A percentile compares a stretch with the other conserved stretches of the same genome.
phyloP scores from a whole-genome alignment of 2,888 invertebrate genomes.

The Elaeidobius kamerunicus region DNA sequence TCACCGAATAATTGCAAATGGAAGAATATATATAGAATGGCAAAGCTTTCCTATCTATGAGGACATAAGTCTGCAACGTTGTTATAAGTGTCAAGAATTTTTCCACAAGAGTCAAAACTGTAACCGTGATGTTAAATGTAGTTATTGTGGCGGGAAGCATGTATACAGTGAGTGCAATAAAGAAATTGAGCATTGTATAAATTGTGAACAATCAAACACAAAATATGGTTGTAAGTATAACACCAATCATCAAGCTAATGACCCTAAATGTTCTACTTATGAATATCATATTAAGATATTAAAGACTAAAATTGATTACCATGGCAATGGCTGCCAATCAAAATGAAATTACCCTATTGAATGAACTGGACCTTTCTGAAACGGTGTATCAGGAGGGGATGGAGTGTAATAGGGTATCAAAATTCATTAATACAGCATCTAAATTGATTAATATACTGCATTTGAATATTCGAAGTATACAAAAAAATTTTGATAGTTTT shows the following conservation, averaged over 20 bases:
- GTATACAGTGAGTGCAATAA: constrained; percentile 6
- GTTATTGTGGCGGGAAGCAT: constrained; percentile 9
- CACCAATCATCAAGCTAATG: constrained; percentile 7
- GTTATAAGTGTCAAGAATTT: constrained; percentile 12
- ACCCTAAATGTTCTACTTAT: constrained; percentile 11
- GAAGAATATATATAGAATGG: background rate
- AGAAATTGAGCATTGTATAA: constrained; percentile 2
- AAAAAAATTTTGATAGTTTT: constrained; percentile 2
- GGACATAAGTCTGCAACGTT: constrained; percentile 2
- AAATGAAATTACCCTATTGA: constrained; percentile 3
- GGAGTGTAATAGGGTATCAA: constrained; percentile 7
- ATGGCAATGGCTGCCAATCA: constrained; percentile 1
- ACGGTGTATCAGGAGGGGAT: too few relatives aligned
- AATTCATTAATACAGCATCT: constrained; percentile 1
- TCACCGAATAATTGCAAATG: background rate
- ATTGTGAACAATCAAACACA: constrained; percentile 10
- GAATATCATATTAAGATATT: constrained; percentile 15
- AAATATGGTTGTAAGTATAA: constrained; percentile 9
- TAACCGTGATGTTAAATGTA: constrained; percentile 2
- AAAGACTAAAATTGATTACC: constrained; percentile 20
- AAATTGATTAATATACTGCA: constrained; percentile 5
- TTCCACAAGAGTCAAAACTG: constrained; percentile 12
- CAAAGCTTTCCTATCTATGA: background rate
- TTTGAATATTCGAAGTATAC: constrained; percentile 4
- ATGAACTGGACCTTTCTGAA: too few relatives aligned